phyloP scores from a whole-genome alignment of 1,140 invertebrate genomes.

The Temnothorax nylanderi region DNA sequence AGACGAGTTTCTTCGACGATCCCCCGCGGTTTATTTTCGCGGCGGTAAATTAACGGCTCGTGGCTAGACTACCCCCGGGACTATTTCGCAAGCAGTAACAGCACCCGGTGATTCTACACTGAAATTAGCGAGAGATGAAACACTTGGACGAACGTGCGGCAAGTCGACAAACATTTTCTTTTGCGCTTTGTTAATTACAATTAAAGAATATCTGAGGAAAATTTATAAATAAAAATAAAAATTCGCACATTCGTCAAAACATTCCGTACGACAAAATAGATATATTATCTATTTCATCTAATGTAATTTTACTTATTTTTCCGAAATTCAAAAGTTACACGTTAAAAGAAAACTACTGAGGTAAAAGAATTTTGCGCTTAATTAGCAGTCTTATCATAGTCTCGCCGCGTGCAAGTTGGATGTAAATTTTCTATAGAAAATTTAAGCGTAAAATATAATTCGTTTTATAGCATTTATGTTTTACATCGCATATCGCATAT shows the following conservation, averaged over 20 bases:
- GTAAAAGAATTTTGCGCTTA: neutral
- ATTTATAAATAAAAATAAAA: neutral
- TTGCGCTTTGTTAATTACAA: constrained; percentile 6
- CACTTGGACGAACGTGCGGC: constrained; percentile 29
- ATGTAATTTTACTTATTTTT: neutral
- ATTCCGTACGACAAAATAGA: neutral
- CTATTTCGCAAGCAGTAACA: constrained; percentile 66
- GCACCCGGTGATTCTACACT: constrained; percentile 50
- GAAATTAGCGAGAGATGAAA: constrained; percentile 69
- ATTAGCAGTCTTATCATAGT: constrained; percentile 7
- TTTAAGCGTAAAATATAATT: neutral
- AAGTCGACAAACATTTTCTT: constrained; percentile 17
- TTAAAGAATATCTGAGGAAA: neutral
- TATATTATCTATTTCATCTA: neutral
- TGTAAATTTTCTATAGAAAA: neutral
- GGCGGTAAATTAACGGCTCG: constrained; percentile 76
- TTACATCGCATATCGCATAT: too few relatives aligned
- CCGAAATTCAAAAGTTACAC: neutral
- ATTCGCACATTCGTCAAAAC: neutral
- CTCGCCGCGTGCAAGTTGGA: neutral
- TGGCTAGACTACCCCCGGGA: constrained; percentile 53
- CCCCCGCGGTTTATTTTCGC: constrained; percentile 73
- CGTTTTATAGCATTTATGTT: neutral
- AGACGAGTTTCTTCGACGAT: constrained; percentile 68
- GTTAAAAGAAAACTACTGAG: neutral